phyloP scores from a whole-genome alignment of 2,888 invertebrate genomes.

The Melanotus villosus region DNA sequence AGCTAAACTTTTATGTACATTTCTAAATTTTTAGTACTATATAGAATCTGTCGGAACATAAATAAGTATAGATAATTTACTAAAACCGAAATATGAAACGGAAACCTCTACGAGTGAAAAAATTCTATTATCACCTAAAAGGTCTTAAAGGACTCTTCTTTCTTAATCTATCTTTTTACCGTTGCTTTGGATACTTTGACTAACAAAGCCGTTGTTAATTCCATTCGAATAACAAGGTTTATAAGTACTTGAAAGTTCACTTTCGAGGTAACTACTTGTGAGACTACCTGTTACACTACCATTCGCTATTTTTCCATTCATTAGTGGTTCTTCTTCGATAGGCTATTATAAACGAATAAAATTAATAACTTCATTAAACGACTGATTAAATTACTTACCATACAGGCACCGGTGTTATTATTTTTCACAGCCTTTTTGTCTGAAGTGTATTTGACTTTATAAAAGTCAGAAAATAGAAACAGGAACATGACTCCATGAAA shows the following conservation, averaged over 20 bases:
- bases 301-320: slow-evolving; percentile 53
- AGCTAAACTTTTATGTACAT: slow-evolving; percentile 13
- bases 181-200: slow-evolving; percentile 58
- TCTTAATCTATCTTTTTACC: slow-evolving; percentile 55
- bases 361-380: neutral
- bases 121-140: neutral
- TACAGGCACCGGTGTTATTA: slow-evolving; percentile 73
- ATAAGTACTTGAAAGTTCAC: slow-evolving; percentile 72
- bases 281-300: slow-evolving; percentile 65
- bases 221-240: slow-evolving; percentile 77
- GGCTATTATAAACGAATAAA: slow-evolving; percentile 71
- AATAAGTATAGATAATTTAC: neutral
- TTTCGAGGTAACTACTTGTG: slow-evolving; percentile 69
- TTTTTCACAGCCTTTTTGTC: slow-evolving; percentile 61
- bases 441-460: slow-evolving; percentile 83
- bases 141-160: neutral
- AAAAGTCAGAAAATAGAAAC: slow-evolving; percentile 95
- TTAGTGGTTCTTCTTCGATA: slow-evolving; percentile 69
- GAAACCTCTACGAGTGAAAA: slow-evolving; percentile 22
- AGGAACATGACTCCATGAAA: slow-evolving; percentile 95
- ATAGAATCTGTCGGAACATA: neutral
- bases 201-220: slow-evolving; percentile 75
- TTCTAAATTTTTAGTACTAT: neutral
- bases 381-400: slow-evolving; percentile 73
- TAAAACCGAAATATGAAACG: neutral